phyloP scores from a whole-genome alignment of 2,113 vertebrate species.

The Halcyon malimbica region DNA sequence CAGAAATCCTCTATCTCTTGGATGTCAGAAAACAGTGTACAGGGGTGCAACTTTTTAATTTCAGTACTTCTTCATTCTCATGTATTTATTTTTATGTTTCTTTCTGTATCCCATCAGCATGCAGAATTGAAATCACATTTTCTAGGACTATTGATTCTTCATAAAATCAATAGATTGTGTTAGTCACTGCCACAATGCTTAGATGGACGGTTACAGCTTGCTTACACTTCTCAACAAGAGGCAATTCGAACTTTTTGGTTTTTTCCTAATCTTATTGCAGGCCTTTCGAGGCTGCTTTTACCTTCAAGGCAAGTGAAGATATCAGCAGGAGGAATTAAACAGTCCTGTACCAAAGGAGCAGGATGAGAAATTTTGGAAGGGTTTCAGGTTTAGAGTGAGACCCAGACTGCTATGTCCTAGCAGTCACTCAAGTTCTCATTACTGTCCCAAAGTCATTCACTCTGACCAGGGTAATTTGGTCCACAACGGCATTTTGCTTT shows the following conservation, averaged over 20 bases:
- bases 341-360: background rate
- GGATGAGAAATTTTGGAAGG: background rate
- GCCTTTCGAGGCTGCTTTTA: background rate
- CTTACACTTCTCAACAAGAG: constrained; percentile 2
- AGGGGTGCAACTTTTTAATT: background rate
- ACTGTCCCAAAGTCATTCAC: background rate
- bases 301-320: background rate
- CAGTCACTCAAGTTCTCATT: constrained; percentile 3
- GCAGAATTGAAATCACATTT: background rate
- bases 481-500: background rate
- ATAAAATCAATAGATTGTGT: background rate
- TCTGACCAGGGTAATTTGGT: background rate
- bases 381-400: constrained; percentile 12
- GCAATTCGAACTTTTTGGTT: background rate
- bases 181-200: background rate
- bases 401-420: background rate
- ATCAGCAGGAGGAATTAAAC: background rate
- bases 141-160: background rate
- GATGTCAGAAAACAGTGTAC: background rate
- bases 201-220: background rate
- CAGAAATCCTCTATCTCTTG: background rate
- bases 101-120: background rate
- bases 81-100: background rate
- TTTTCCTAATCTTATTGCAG: constrained; percentile 1
- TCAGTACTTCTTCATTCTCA: background rate